These are phyloP conservation scores for Cheilinus undulatus DNA, from an alignment of 2,113 vertebrate species.

Conservation along the genomic window DNA sequence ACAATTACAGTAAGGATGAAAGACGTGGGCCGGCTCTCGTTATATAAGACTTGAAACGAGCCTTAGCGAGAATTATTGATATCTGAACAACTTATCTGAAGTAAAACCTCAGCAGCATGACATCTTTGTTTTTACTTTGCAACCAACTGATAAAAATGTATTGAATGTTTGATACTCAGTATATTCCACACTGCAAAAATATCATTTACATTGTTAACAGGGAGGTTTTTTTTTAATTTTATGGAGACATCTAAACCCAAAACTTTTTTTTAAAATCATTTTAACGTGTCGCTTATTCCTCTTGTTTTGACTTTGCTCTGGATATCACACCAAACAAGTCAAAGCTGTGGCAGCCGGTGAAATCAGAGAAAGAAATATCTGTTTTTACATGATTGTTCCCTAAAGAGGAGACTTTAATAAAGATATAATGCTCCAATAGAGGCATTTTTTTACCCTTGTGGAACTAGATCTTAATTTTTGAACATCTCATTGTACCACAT, in stretches of 20 bases:
- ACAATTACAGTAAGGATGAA: slow-evolving; percentile 75
- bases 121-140: slow-evolving; percentile 43
- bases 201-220: neutral
- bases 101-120: slow-evolving; percentile 49
- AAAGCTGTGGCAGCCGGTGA: slow-evolving; percentile 12
- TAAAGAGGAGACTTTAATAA: slow-evolving; percentile 26
- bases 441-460: slow-evolving; percentile 38
- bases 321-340: slow-evolving; percentile 14
- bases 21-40: slow-evolving; percentile 61
- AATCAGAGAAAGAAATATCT: slow-evolving; percentile 16
- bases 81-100: slow-evolving; percentile 63
- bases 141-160: slow-evolving; percentile 24
- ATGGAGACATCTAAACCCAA: too few relatives aligned
- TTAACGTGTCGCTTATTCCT: neutral
- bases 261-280: neutral
- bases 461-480: slow-evolving; percentile 42
- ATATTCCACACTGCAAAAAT: neutral
- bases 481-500: slow-evolving; percentile 32
- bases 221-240: neutral
- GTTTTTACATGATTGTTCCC: slow-evolving; percentile 44
- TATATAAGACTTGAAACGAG: slow-evolving; percentile 68
- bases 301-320: slow-evolving; percentile 6
- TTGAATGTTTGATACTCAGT: slow-evolving; percentile 2
- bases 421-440: slow-evolving; percentile 23
- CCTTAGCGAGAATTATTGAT: slow-evolving; percentile 53